Conservation (phyloP, 2,797 vertebrate genomes). For the Halcyon smyrnensis region DNA sequence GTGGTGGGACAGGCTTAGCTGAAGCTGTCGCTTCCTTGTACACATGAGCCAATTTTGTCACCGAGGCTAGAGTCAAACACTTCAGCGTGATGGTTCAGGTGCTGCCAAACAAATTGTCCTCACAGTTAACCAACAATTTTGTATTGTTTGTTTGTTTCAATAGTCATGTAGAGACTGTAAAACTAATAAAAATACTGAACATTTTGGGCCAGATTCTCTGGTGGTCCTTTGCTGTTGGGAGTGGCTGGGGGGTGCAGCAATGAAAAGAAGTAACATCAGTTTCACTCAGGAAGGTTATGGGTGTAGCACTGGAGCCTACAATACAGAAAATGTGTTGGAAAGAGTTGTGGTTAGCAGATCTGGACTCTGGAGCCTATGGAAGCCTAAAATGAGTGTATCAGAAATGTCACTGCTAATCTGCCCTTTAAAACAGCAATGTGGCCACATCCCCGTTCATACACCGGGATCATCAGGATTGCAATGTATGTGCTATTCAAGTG, state of each 20-base stretch:
- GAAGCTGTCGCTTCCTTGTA: slow-evolving; percentile 5
- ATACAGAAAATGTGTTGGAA: background rate
- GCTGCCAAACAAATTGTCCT: background rate
- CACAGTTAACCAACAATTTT: background rate
- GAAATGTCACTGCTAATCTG: background rate
- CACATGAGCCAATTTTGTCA: background rate
- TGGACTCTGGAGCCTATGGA: background rate
- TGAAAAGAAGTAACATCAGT: background rate
- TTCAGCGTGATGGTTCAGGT: background rate
- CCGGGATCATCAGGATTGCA: background rate
- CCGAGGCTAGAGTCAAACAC: background rate
- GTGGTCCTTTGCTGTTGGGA: background rate
- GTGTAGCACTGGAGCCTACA: background rate
- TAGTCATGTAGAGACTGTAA: background rate
- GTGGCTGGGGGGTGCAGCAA: background rate
- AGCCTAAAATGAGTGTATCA: background rate
- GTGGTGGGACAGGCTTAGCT: background rate
- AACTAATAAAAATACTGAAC: background rate
- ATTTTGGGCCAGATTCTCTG: background rate
- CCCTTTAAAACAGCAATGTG: background rate
- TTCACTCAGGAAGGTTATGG: background rate
- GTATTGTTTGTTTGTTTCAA: background rate
- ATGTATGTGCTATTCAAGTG: background rate
- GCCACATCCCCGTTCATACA: background rate
- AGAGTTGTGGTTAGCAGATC: background rate